Conservation (phyloP, 2,797 vertebrate species). For the Ctenosaura bakeri region DNA sequence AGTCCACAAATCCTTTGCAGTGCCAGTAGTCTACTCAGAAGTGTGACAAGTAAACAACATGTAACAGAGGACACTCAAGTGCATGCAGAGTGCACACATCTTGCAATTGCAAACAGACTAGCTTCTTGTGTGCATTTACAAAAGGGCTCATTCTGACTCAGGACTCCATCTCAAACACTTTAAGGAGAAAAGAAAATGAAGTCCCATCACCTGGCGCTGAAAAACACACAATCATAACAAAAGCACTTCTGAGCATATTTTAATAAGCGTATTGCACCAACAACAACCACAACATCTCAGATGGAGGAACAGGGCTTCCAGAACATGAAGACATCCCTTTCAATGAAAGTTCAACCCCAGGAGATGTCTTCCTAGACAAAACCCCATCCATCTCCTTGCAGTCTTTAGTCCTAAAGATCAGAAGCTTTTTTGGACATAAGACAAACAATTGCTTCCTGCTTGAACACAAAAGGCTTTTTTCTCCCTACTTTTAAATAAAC, state of each 20-base stretch:
- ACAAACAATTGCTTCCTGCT: not conserved
- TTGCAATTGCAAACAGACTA: not conserved
- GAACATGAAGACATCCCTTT: not conserved
- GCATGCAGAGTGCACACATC: not conserved
- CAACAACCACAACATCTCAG: not conserved
- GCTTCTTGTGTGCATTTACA: too few species aligned
- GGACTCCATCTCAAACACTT: not conserved
- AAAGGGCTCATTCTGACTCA: not conserved
- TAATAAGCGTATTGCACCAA: not conserved
- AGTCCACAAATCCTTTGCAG: not conserved
- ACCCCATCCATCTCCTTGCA: not conserved
- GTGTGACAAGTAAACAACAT: not conserved
- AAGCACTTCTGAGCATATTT: not conserved
- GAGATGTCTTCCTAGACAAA: not conserved
- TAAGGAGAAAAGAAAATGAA: not conserved
- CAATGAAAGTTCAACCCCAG: not conserved
- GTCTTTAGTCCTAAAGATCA: not conserved
- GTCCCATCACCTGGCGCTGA: not conserved
- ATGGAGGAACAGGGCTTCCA: not conserved
- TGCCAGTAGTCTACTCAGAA: not conserved
- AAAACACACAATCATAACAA: not conserved
- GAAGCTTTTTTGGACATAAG: not conserved
- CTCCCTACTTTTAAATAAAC: too few species aligned
- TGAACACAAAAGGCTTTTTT: not conserved
- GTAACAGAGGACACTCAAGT: not conserved